Base-by-base conservation (phyloP, 2,113 vertebrate species). In the Phoxinus phoxinus region DNA sequence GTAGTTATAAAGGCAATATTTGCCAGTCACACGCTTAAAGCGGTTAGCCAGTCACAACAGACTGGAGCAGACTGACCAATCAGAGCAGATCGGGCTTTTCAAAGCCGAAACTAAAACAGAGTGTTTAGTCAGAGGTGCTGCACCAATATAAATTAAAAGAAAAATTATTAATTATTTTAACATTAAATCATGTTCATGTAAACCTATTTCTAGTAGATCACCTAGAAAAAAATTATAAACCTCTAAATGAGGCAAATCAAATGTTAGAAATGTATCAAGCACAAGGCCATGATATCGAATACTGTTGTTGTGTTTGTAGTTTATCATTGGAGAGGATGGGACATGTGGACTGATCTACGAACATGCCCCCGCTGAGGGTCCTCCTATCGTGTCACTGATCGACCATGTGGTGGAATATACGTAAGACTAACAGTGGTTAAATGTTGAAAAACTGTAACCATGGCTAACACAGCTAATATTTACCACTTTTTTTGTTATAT, bases 291-390 rank as follows among this genome's bases (percentile, higher is more conserved):
- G 17, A 76, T 53, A 3, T 10, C 3, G 2, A 67, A 17, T 10
- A 30, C 3, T 21, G 73, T 67, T 71, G 65, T 71, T 37, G 15
- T 77, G 44, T 61, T 84, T 88, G 51, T 87, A 99, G 98, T 98
- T 99, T 86, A 97, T 99, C 5, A 88, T 99, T 51, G 97, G 96
- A 30, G 97, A 98, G 83, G 97, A 99, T 0, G 98, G 98, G 27
- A 95, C 96, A 58, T 99, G 97, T 65, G 98, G 98, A 11, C 92
- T 97, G 0, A 93, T 97, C 1, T 99, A 99, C 0, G 98, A 99
- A 84, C 98, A 99, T 0, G 97, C 98, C 0, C 96, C 97, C 0
- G 95, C 98, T 0, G 98, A 99, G 88, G 98, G 98, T 0, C 98
- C 98, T 0, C 98, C 98, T 48, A 97, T 99, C 0, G 91, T 98